phyloP scores from a whole-genome alignment of 1,140 invertebrate species.

The Musca vetustissima region DNA sequence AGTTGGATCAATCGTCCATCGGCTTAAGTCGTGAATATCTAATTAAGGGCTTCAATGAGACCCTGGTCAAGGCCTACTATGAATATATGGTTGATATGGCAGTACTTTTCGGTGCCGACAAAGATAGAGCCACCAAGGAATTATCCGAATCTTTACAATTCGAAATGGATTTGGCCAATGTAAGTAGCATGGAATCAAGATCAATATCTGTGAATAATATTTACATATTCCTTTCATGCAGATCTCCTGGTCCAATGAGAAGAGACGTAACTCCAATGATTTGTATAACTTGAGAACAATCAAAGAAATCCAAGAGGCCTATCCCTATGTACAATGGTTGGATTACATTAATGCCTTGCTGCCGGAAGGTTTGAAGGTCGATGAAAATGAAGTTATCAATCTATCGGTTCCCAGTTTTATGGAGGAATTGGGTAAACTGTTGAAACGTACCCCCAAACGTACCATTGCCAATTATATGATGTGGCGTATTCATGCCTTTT shows the following conservation, averaged over 20 bases:
- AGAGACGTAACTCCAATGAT: constrained; percentile 86
- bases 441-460: constrained; percentile 59
- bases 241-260: constrained; percentile 87
- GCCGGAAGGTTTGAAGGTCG: constrained; percentile 62
- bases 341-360: constrained; percentile 80
- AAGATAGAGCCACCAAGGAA: constrained; percentile 68
- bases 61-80: constrained; percentile 77
- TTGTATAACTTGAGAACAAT: constrained; percentile 91
- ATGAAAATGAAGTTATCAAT: constrained; percentile 73
- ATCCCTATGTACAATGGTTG: constrained; percentile 61
- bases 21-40: constrained; percentile 88
- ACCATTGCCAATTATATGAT: constrained; percentile 76
- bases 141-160: constrained; percentile 84
- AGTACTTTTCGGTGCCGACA: constrained; percentile 80
- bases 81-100: constrained; percentile 87
- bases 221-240: constrained; percentile 51
- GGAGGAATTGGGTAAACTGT: constrained; percentile 63
- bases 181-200: constrained; percentile 58
- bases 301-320: constrained; percentile 70
- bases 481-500: constrained; percentile 75
- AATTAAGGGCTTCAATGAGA: constrained; percentile 77
- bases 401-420: constrained; percentile 80
- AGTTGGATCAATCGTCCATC: constrained; percentile 91
- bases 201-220: background rate
- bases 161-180: constrained; percentile 91